These are phyloP conservation scores for Delphinus delphis DNA, from an alignment of 2,113 vertebrate genomes.

Conservation along the genomic window DNA sequence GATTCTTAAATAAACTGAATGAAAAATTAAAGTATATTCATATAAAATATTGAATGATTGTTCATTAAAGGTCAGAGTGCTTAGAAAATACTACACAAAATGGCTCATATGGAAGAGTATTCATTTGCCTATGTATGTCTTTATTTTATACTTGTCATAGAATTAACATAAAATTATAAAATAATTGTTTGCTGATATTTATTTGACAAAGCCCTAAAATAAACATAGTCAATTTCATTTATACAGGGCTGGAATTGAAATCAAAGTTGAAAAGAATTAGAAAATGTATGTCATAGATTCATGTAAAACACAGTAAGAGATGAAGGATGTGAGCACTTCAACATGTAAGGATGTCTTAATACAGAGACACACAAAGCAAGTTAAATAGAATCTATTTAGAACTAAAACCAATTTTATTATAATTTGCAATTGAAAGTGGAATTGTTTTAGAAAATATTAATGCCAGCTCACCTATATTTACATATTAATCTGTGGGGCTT, in stretches of 20 bases:
- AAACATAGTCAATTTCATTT: neutral
- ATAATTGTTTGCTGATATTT: neutral
- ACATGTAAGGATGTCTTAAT: neutral
- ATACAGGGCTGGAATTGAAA: neutral
- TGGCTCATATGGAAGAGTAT: neutral
- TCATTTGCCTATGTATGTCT: neutral
- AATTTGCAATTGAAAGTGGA: neutral
- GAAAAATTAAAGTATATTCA: neutral
- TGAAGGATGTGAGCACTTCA: neutral
- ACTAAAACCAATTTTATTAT: neutral
- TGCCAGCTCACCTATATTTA: neutral
- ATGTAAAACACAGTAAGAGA: neutral
- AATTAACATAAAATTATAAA: neutral
- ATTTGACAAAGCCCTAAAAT: neutral
- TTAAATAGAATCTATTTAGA: neutral
- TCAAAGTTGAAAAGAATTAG: neutral
- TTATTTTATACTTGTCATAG: neutral
- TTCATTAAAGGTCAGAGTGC: neutral
- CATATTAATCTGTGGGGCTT: neutral
- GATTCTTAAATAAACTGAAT: neutral
- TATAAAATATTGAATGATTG: neutral
- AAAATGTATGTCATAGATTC: neutral
- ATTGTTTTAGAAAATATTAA: slow-evolving; percentile 42
- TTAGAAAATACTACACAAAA: neutral
- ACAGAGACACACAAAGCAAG: neutral